phyloP scores from a whole-genome alignment of 2,888 invertebrate genomes.

The Xanthorhoe designata region DNA sequence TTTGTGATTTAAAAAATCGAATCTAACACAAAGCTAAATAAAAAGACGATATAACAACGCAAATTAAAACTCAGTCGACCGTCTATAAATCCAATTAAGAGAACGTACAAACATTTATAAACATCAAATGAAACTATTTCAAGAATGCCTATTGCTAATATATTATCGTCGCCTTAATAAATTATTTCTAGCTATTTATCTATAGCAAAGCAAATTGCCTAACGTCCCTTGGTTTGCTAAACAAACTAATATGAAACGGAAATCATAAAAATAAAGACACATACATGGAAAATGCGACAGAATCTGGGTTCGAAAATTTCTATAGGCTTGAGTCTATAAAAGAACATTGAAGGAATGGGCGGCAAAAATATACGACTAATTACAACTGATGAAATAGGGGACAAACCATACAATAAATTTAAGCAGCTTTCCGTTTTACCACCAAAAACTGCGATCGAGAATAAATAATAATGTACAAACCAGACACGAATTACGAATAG shows the following conservation, averaged over 20 bases:
- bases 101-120: too few relatives aligned
- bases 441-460: neutral
- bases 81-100: neutral
- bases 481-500: slow-evolving; percentile 14
- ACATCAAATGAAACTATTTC: neutral
- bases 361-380: neutral
- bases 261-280: neutral
- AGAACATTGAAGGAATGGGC: neutral
- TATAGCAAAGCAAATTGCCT: neutral
- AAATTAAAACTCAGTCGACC: neutral
- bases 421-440: neutral
- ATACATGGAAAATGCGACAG: too few relatives aligned
- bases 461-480: slow-evolving; percentile 12
- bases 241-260: neutral
- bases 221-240: neutral
- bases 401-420: neutral
- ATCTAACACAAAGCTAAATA: neutral
- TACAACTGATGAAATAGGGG: neutral
- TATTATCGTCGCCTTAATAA: neutral
- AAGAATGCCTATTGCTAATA: too few relatives aligned
- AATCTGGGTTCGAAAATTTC: neutral
- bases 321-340: neutral
- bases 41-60: neutral
- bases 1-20: too few relatives aligned
- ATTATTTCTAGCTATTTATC: neutral